Percentiles rank a stretch among this genome's conserved stretches.
Conservation (phyloP, 2,113 vertebrate genomes). For the Empidonax alnorum region DNA sequence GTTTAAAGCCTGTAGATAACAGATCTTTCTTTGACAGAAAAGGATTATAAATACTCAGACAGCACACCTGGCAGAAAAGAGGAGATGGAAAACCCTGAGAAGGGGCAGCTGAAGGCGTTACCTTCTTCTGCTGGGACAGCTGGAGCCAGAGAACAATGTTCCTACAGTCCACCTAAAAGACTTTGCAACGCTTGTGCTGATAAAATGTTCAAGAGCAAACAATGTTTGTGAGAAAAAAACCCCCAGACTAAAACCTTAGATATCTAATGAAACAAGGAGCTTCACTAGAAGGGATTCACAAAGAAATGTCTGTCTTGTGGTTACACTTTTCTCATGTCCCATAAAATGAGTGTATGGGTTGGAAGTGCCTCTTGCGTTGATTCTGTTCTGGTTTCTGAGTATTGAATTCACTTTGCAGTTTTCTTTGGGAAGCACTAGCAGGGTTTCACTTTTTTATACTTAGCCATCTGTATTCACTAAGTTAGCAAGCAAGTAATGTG, state of each 20-base stretch:
- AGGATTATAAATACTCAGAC: neutral
- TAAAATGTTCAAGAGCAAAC: neutral
- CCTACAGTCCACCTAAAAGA: neutral
- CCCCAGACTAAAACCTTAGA: neutral
- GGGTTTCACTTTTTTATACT: slow-evolving; percentile 18
- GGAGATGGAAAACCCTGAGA: neutral
- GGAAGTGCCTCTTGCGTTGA: neutral
- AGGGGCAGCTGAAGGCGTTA: neutral
- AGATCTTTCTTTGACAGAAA: neutral
- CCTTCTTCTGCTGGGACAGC: neutral
- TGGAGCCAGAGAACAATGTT: neutral
- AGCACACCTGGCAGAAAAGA: neutral
- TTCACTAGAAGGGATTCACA: neutral
- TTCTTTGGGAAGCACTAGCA: slow-evolving; percentile 29
- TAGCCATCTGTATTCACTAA: slow-evolving; percentile 50
- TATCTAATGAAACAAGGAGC: neutral
- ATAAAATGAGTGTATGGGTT: neutral
- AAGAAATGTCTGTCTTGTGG: neutral
- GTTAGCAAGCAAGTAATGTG: slow-evolving; percentile 21
- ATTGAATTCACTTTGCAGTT: neutral
- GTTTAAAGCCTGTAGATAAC: neutral
- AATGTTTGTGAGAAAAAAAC: neutral
- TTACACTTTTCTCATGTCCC: neutral
- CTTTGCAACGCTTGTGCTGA: neutral
- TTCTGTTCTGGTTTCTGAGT: neutral